These are phyloP conservation scores for Cyprinodon variegatus DNA, from an alignment of 2,113 vertebrate species.

Conservation along the genomic window DNA sequence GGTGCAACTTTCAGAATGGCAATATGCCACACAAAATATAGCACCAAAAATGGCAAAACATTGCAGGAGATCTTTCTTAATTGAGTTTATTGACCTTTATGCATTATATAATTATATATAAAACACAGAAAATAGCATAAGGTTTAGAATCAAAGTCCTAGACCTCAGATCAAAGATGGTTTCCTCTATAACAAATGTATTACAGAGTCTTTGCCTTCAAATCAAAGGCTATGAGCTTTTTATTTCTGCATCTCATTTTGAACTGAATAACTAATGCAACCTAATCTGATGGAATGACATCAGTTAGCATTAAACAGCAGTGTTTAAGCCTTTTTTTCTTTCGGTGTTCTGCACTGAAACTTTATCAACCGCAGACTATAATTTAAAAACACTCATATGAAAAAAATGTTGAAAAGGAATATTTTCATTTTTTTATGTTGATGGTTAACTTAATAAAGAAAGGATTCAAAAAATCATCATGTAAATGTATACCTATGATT, in stretches of 20 bases:
- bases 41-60: background rate
- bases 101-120: conserved; percentile 2
- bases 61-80: background rate
- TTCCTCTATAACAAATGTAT: conserved; percentile 38
- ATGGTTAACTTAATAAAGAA: background rate
- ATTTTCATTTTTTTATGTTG: background rate
- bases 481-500: conserved; percentile 46
- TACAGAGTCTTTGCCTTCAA: conserved; percentile 51
- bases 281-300: conserved; percentile 61
- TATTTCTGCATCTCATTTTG: conserved; percentile 72
- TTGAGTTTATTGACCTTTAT: background rate
- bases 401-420: background rate
- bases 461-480: background rate
- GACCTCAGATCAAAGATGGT: conserved; percentile 27
- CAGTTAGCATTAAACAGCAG: conserved; percentile 52
- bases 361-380: conserved; percentile 47
- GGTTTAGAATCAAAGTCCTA: conserved; percentile 18
- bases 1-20: conserved; percentile 25
- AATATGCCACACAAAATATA: conserved; percentile 13
- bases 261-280: conserved; percentile 62
- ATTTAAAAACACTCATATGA: conserved; percentile 29
- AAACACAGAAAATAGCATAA: background rate
- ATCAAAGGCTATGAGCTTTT: conserved; percentile 65
- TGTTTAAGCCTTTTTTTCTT: conserved; percentile 59
- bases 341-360: conserved; percentile 59